These are phyloP conservation scores for Rhaphigaster nebulosa DNA, from an alignment of 2,888 invertebrate species.

Conservation along the genomic window DNA sequence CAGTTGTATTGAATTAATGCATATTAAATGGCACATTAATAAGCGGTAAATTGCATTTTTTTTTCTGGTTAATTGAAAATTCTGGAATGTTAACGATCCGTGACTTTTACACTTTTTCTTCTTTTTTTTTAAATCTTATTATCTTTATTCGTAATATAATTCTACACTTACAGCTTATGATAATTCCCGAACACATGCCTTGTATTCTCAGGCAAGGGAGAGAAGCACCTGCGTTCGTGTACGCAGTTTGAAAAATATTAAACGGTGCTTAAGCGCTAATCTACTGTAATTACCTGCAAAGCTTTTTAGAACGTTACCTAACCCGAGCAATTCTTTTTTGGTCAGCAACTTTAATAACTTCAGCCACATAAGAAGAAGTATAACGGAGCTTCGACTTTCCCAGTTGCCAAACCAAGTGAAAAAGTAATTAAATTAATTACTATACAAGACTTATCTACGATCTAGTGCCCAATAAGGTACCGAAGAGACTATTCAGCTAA, in stretches of 20 bases:
- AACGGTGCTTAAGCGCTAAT: background rate
- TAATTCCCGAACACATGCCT: background rate
- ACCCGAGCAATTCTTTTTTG: background rate
- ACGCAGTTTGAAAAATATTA: background rate
- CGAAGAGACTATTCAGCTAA: background rate
- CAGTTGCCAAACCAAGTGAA: background rate
- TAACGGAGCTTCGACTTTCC: background rate
- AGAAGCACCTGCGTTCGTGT: background rate
- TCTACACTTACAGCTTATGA: background rate
- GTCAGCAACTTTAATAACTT: background rate
- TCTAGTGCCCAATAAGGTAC: background rate
- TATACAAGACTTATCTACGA: background rate
- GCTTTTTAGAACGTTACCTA: background rate
- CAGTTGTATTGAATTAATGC: background rate
- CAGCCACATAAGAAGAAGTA: background rate
- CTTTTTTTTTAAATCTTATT: background rate
- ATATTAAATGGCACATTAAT: background rate
- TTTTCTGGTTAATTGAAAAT: background rate
- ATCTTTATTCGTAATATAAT: background rate
- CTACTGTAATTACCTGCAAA: background rate
- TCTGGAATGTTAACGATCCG: background rate
- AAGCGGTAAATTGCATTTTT: background rate
- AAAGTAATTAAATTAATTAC: background rate
- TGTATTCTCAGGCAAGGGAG: background rate
- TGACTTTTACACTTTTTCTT: background rate